Percentiles rank a stretch among this genome's conserved stretches.
phyloP scores from a whole-genome alignment of 2,113 vertebrate species.

The Rostratula benghalensis region DNA sequence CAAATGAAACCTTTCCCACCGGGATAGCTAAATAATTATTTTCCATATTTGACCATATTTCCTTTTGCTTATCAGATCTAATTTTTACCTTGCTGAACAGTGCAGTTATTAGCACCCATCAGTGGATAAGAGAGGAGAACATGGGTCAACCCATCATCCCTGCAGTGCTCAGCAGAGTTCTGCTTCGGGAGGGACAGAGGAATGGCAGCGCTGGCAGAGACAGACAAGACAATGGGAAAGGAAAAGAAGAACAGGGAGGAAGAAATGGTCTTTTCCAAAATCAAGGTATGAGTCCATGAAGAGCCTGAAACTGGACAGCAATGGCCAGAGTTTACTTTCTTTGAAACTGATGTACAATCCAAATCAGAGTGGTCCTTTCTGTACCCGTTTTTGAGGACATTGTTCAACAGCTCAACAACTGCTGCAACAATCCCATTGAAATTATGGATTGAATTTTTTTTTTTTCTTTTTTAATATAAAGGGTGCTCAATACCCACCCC shows the following conservation, averaged over 20 bases:
- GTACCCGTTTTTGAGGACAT: neutral
- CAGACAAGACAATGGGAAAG: neutral
- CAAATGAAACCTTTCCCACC: neutral
- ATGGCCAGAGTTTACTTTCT: neutral
- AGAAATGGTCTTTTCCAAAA: neutral
- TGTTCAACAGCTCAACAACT: neutral
- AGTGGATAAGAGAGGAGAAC: neutral
- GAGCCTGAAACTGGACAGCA: neutral
- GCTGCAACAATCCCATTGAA: slow-evolving; percentile 29
- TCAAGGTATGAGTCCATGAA: neutral
- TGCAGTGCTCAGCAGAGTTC: neutral
- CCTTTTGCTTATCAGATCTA: neutral
- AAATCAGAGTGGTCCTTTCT: neutral
- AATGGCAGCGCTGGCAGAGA: neutral
- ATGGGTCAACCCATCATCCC: accelerated
- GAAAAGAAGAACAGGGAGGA: neutral
- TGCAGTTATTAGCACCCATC: neutral
- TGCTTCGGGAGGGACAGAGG: neutral
- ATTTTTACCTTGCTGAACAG: neutral
- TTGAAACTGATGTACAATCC: neutral
- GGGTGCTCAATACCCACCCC: accelerated
- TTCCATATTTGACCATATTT: neutral
- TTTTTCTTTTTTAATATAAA: neutral
- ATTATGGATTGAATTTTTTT: neutral
- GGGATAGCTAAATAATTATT: neutral